A percentile compares a stretch with the other conserved stretches of the same genome.
These are phyloP conservation scores for Chironomus tentans DNA, from an alignment of 2,888 invertebrate genomes.

Conservation along the genomic window DNA sequence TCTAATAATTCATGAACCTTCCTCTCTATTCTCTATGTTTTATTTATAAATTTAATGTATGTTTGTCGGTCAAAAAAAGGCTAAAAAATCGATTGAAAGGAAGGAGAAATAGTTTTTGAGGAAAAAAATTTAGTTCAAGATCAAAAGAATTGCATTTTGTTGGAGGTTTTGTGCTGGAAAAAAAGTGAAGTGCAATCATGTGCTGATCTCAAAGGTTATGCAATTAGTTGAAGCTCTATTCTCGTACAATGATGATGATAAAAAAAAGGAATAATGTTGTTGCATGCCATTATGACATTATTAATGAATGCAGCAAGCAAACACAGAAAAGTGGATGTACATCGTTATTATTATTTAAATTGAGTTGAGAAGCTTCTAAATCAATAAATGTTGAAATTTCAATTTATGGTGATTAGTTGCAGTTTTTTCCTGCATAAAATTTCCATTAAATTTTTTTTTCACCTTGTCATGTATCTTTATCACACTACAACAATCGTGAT, in stretches of 20 bases:
- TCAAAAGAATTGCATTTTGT: neutral
- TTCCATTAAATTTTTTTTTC: neutral
- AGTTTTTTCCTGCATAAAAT: constrained; percentile 5
- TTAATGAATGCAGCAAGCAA: too few species aligned
- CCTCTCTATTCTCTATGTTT: neutral
- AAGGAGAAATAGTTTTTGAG: neutral
- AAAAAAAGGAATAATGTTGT: too few species aligned
- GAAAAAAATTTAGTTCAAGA: constrained; percentile 25
- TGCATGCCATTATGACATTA: too few species aligned
- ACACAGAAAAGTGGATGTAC: too few species aligned
- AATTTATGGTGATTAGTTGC: constrained; percentile 16
- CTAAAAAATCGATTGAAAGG: constrained; percentile 10
- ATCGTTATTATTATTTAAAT: too few species aligned
- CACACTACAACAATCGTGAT: neutral
- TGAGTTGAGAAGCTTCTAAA: neutral
- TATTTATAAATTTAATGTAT: neutral
- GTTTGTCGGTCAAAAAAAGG: constrained; percentile 2
- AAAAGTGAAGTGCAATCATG: constrained; percentile 9
- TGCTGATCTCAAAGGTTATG: neutral
- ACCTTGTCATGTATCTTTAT: neutral
- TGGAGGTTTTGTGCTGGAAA: neutral
- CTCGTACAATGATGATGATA: too few species aligned
- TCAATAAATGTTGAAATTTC: neutral
- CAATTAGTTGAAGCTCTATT: neutral
- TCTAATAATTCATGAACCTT: neutral